Evolutionary conservation across 23 tunicate species (phyloP).

Genomic region (Botrylloides violaceus): DNA sequence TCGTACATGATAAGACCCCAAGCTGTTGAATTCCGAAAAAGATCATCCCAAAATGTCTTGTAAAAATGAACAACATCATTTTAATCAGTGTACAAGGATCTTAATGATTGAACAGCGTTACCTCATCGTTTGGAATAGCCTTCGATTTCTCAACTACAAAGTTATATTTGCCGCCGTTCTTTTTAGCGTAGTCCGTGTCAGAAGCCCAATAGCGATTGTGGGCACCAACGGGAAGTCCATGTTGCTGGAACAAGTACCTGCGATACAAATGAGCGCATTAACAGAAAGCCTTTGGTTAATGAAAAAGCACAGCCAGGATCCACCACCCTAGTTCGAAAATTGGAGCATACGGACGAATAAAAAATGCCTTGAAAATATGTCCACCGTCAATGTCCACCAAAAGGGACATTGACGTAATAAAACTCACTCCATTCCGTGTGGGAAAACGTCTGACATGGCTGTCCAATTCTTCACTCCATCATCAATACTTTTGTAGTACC

Average conservation of each 20-base stretch:
- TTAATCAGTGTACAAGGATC: background rate
- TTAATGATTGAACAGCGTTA: slow-evolving; percentile 14
- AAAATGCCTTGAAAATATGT: background rate
- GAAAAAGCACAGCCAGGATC: background rate
- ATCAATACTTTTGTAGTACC: slow-evolving; percentile 76
- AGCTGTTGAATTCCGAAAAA: slow-evolving; percentile 41
- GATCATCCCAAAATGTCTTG: slow-evolving; percentile 67
- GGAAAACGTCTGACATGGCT: slow-evolving; percentile 60
- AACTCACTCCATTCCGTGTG: slow-evolving; percentile 76
- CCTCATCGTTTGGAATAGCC: slow-evolving; percentile 63
- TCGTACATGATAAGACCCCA: slow-evolving; percentile 92
- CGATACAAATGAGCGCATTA: background rate
- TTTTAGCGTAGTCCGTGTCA: slow-evolving; percentile 68
- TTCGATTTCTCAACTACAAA: slow-evolving; percentile 49
- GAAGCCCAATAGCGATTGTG: slow-evolving; percentile 94
- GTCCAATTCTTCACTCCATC: slow-evolving; percentile 89
- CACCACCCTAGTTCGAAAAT: background rate
- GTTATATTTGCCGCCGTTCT: slow-evolving; percentile 75
- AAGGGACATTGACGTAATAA: background rate
- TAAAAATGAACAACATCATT: background rate
- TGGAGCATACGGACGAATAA: background rate
- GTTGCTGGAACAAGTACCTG: slow-evolving; percentile 48
- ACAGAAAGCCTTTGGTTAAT: background rate
- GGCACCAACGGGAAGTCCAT: slow-evolving; percentile 70
- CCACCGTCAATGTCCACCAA: too few relatives aligned